A percentile compares a stretch with the other conserved stretches of the same genome.
Conservation (phyloP, 1,140 invertebrate species). For the Chionoecetes opilio region DNA sequence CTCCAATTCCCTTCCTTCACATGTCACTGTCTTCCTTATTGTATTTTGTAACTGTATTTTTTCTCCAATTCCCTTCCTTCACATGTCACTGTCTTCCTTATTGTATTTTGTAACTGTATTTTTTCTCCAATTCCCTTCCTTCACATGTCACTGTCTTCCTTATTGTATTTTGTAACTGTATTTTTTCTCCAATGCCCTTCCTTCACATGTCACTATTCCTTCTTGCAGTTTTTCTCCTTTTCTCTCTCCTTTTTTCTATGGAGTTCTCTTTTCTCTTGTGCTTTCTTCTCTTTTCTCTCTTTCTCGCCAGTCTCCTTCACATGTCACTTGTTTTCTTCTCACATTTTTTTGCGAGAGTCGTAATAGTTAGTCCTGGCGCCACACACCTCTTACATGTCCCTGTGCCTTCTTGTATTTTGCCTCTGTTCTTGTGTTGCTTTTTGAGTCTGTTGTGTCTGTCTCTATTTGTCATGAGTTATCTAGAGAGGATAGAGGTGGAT, state of each 20-base stretch:
- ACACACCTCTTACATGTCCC: no score
- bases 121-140: not conserved
- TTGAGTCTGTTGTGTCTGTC: no score
- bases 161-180: no score
- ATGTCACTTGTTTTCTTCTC: not conserved
- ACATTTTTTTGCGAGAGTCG: no score
- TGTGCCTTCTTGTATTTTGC: no score
- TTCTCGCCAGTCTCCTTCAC: not conserved
- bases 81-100: not conserved
- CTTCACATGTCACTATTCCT: not conserved
- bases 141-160: not conserved
- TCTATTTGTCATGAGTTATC: no score
- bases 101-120: not conserved
- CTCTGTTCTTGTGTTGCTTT: no score
- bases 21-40: not conserved
- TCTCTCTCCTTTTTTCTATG: not conserved
- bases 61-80: not conserved
- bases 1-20: no score
- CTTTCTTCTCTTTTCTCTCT: not conserved
- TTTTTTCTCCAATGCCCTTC: no score
- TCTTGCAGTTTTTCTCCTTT: not conserved
- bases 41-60: no score
- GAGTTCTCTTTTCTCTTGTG: not conserved
- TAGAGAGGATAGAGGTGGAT: no score
- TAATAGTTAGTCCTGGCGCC: no score